phyloP scores from a whole-genome alignment of 2,797 vertebrate species.

The Apogon hyalosoma region DNA sequence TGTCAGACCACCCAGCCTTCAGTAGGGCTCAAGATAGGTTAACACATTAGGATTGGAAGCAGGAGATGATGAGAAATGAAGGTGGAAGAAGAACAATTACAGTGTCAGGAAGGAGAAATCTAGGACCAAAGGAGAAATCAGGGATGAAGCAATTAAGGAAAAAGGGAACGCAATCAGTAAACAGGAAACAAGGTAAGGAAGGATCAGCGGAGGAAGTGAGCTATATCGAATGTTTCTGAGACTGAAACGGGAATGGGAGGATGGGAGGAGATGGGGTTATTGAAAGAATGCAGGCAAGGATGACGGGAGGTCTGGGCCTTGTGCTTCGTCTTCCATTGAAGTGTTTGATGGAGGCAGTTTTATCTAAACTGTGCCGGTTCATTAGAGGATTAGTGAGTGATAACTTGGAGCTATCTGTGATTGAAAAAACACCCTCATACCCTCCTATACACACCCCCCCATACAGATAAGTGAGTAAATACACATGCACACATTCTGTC shows the following conservation, averaged over 20 bases:
- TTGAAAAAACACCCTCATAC: constrained; percentile 55
- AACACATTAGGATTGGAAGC: too few species aligned
- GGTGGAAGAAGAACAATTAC: constrained; percentile 11
- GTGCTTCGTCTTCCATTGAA: constrained; percentile 50
- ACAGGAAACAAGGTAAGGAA: constrained; percentile 1
- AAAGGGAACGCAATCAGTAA: background rate
- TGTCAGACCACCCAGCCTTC: too few species aligned
- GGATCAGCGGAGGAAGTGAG: background rate
- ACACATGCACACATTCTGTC: background rate
- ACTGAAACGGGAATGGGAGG: constrained; percentile 15
- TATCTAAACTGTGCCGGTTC: constrained; percentile 69
- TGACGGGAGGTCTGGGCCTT: constrained; percentile 15
- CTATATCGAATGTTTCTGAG: constrained; percentile 1
- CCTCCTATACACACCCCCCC: constrained; percentile 20
- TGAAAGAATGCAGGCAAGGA: constrained; percentile 29
- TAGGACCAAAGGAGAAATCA: background rate
- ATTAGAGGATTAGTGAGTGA: constrained; percentile 75
- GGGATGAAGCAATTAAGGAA: constrained; percentile 3
- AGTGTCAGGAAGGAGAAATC: constrained; percentile 8
- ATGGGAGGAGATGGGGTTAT: constrained; percentile 3
- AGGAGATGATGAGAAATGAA: background rate
- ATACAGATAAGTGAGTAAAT: constrained; percentile 23
- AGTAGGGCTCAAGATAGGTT: too few species aligned
- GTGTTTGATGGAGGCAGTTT: constrained; percentile 62
- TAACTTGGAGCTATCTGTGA: constrained; percentile 68